Percentiles rank a stretch among this genome's conserved stretches.
These are phyloP conservation scores for Branchellion lobata DNA, from an alignment of 2,888 invertebrate genomes.

Conservation along the genomic window DNA sequence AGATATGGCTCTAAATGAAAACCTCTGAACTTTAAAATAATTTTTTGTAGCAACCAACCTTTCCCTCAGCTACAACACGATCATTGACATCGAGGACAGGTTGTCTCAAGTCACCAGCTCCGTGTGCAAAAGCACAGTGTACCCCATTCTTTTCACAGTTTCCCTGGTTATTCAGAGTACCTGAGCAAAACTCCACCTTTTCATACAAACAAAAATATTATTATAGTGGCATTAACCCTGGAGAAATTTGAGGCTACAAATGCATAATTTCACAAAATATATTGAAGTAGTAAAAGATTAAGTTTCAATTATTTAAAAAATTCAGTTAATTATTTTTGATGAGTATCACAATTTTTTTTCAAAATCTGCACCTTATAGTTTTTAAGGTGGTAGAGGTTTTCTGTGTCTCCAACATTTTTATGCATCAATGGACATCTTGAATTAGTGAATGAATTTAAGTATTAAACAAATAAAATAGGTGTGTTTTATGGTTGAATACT, in stretches of 20 bases:
- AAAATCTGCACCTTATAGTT: constrained; percentile 88
- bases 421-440: constrained; percentile 90
- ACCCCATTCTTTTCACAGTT: constrained; percentile 94
- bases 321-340: too few relatives aligned
- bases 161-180: constrained; percentile 92
- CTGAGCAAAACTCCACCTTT: constrained; percentile 94
- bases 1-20: too few relatives aligned
- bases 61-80: constrained; percentile 52
- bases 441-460: background rate
- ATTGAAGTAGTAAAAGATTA: background rate
- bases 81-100: constrained; percentile 89
- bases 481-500: background rate
- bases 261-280: background rate
- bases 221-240: background rate
- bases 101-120: constrained; percentile 88
- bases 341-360: too few relatives aligned
- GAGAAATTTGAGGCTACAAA: background rate
- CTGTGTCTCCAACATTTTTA: constrained; percentile 96
- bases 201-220: too few relatives aligned
- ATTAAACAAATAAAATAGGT: background rate
- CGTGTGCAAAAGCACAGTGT: constrained; percentile 98
- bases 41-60: background rate
- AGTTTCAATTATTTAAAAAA: too few relatives aligned
- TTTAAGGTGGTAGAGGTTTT: constrained; percentile 92
- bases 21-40: too few relatives aligned